Percentiles rank a stretch among this genome's conserved stretches.
phyloP scores from a whole-genome alignment of 2,888 invertebrate species.

The Oxystoma pomonae region DNA sequence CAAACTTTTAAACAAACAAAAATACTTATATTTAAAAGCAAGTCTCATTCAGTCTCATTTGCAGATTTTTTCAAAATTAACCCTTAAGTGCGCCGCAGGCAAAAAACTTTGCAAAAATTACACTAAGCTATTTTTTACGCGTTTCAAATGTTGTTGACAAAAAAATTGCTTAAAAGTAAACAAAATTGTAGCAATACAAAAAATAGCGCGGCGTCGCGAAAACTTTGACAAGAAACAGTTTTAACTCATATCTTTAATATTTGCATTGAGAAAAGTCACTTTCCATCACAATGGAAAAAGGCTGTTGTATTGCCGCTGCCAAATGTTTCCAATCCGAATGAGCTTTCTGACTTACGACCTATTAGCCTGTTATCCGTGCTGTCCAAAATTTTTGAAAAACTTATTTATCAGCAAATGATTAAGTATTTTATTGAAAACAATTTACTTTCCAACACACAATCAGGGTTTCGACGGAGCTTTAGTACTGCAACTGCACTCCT shows the following conservation, averaged over 20 bases:
- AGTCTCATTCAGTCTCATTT: no score
- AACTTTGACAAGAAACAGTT: no score
- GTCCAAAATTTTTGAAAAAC: neutral
- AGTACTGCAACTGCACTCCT: neutral
- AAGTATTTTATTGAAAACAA: neutral
- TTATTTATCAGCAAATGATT: neutral
- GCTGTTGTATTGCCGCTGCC: neutral
- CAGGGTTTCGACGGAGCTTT: neutral
- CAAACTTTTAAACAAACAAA: no score
- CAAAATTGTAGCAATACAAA: no score
- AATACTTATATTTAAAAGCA: no score
- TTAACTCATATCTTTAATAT: neutral
- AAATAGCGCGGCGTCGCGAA: no score
- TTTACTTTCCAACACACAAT: neutral
- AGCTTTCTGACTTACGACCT: neutral
- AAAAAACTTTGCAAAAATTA: no score
- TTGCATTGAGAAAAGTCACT: neutral
- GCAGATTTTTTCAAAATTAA: no score
- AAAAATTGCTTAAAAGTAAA: no score
- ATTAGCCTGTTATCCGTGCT: neutral
- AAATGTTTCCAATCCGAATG: neutral
- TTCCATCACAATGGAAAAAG: neutral
- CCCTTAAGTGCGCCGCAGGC: no score
- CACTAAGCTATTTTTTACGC: no score
- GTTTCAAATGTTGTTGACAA: no score